Evolutionary conservation across 2,888 invertebrate genomes (phyloP), one percentile per base, ranked within the genome.

Genomic region (Sicus ferrugineus): DNA sequence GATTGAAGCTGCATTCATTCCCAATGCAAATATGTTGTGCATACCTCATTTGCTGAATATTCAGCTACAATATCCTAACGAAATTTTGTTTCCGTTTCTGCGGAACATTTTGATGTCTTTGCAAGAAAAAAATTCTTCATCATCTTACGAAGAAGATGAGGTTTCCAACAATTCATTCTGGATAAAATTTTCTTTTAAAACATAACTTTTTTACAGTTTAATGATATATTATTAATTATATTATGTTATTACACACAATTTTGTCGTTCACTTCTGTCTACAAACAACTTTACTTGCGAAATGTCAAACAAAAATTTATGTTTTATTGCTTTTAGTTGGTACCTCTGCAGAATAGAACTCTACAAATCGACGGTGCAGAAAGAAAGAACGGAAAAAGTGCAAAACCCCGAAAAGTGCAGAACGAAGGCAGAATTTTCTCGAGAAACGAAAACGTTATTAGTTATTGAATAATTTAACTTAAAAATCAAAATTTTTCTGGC

Each of bases 1-100:
- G 38, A 34, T 34, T 34, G 38, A 34, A 34, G 38, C 38, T 34
- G 38, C 48, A 48, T 16, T n/a, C 64, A 64, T 9, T 48, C 31
- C 30, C 48, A 64, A 31, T 64, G 64, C 64, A 30, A 50, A 50
- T 50, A 28, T 50, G 6, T 50, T 50, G 31, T 50, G 52, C 48
- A 48, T 34, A 42, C 42, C 30, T 11, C 26, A 19, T 50, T 28
- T 34, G 19, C 48, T 34, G 26, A 54, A 52, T 56, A 54, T 54
- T 65, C 9, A 54, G 48, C n/a, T 48, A 48, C 48, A 7, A 48
- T 48, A 48, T 48, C 48, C 9, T 48, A 16, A n/a, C 9, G 14
- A n/a, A 48, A 48, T 16, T 48, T 48, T 48, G 9, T 48, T 16
- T 16, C n/a, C n/a, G 14, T 7, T 48, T 48, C n/a, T 48, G 14